Evolutionary conservation across 2,797 vertebrate species (phyloP).

Genomic region (Sylvia borin): DNA sequence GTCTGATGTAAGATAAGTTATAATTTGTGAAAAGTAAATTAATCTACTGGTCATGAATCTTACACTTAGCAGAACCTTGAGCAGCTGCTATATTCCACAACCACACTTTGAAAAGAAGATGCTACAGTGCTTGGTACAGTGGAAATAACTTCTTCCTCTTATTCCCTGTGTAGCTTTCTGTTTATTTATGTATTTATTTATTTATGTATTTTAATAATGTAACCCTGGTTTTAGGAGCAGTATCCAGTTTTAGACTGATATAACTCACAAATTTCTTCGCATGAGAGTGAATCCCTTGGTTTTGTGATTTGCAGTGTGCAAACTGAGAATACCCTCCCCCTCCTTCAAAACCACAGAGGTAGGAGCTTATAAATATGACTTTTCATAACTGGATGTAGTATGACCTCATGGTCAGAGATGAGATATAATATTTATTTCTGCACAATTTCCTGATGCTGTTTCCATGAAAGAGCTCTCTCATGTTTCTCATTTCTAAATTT

Average conservation of each 20-base stretch:
- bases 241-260: not conserved
- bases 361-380: slow-evolving; percentile 31
- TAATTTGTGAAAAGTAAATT: slow-evolving; percentile 75
- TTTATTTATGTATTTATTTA: too few species aligned
- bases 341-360: not conserved
- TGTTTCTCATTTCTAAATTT: not conserved
- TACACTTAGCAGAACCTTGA: slow-evolving; percentile 52
- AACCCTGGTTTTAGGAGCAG: not conserved
- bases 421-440: slow-evolving; percentile 43
- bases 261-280: not conserved
- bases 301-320: not conserved
- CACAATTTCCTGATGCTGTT: slow-evolving; percentile 37
- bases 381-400: slow-evolving; percentile 28
- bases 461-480: slow-evolving; percentile 24
- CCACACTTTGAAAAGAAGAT: slow-evolving; percentile 54
- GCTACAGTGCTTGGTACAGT: not conserved
- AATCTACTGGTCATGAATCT: slow-evolving; percentile 69
- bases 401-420: slow-evolving; percentile 38
- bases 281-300: not conserved
- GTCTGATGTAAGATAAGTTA: slow-evolving; percentile 71
- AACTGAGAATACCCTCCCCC: not conserved
- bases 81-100: slow-evolving; percentile 45
- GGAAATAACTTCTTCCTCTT: slow-evolving; percentile 22
- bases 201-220: not conserved
- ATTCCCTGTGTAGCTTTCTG: not conserved